Base-by-base conservation (phyloP, 2,888 invertebrate species). In the Eristalis intricaria region DNA sequence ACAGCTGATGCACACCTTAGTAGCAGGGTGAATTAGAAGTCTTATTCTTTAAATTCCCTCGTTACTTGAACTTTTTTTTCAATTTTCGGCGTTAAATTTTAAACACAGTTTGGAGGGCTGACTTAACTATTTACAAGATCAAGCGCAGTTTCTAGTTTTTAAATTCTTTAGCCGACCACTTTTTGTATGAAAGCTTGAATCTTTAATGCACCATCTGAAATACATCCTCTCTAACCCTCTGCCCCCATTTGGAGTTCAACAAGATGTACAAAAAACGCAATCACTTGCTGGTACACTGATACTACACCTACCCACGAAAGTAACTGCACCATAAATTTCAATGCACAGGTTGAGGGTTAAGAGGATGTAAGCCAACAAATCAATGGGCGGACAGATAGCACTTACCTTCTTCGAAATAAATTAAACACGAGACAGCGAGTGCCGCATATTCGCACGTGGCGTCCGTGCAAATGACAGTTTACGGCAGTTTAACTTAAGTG, bases 401-500 rank as follows among this genome's bases (percentile, higher is more conserved):
- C 63, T 68, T 74, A 68, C 15, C 63, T 15, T 8, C 19, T 35
- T 26, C 13, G 50, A 50, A 8, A 50, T 50, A 50, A 68, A 63
- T 74, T 74, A 13, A 74, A 74, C 40, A 10, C 35, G 64, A 70
- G 70, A 38, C 23, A 11, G 3, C 22, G 15, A 58, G n/a, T 22
- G 29, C 29, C 26, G 22, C 26, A 43, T 26, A 40, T 23, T 43
- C 64, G 19, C n/a, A 15, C 68, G 66, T 71, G 65, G 19, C n/a
- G 29, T 40, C n/a, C 32, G 50, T 70, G 71, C 22, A 29, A 56
- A 73, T 38, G 71, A 71, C 83, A 77, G 61, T 83, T 77, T 77
- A 63, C 73, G 56, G 68, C 38, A 66, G 26, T 19, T 56, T 43
- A 13, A 65, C 43, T 82, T 71, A 77, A 83, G 77, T 83, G 73